phyloP scores from a whole-genome alignment of 1,140 invertebrate genomes.

The Geopemphigus sp. region DNA sequence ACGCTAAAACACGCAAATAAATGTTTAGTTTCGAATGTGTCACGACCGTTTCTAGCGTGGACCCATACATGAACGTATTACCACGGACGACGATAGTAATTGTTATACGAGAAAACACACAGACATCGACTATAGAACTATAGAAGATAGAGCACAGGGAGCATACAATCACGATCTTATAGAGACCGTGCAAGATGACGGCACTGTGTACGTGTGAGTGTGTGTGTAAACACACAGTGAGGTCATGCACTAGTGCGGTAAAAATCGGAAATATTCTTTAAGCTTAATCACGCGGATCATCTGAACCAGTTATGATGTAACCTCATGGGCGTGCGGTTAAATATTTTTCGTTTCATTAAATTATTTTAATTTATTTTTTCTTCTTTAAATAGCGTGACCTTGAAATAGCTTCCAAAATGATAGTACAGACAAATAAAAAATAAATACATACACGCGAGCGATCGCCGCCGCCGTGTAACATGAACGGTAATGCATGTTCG shows the following conservation, averaged over 20 bases:
- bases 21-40: neutral
- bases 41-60: neutral
- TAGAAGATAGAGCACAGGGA: neutral
- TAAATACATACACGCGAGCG: slow-evolving; percentile 21
- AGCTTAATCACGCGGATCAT: slow-evolving; percentile 6
- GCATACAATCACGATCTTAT: slow-evolving; percentile 32
- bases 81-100: slow-evolving; percentile 14
- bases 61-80: neutral
- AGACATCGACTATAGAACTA: neutral
- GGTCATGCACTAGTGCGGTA: slow-evolving; percentile 11
- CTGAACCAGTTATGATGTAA: slow-evolving; percentile 46
- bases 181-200: neutral
- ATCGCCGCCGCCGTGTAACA: too few relatives aligned
- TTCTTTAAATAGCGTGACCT: slow-evolving; percentile 21
- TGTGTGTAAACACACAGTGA: too few relatives aligned
- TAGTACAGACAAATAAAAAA: slow-evolving; percentile 10
- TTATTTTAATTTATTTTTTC: slow-evolving; percentile 31
- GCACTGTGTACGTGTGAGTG: neutral
- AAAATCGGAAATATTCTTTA: slow-evolving; percentile 41
- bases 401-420: slow-evolving; percentile 8
- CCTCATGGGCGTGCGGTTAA: neutral
- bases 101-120: slow-evolving; percentile 1
- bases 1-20: too few relatives aligned
- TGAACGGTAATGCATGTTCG: neutral
- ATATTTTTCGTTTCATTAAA: slow-evolving; percentile 40